Evolutionary conservation across 2,888 invertebrate species (phyloP).

Genomic region (Periphyllus acericola): DNA sequence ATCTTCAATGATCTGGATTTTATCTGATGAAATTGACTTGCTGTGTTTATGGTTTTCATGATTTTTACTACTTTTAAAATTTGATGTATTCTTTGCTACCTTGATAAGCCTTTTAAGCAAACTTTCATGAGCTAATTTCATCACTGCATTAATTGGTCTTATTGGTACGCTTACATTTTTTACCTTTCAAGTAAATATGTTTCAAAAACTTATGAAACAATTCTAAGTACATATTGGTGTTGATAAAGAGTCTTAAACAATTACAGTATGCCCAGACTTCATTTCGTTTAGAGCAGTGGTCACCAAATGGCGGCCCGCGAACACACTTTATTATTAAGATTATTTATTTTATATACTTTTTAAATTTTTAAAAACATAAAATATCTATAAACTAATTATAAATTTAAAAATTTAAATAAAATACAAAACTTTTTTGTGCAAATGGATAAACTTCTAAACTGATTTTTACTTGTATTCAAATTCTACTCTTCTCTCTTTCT

Average conservation of each 20-base stretch:
- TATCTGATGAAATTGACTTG: not conserved
- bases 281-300: too few species aligned
- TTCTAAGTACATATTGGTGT: conserved; percentile 9
- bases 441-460: too few species aligned
- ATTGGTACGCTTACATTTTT: conserved; percentile 12
- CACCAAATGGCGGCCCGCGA: too few species aligned
- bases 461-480: too few species aligned
- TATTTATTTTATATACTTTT: too few species aligned
- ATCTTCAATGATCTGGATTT: conserved; percentile 2
- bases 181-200: conserved; percentile 18
- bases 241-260: not conserved
- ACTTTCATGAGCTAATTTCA: conserved; percentile 3
- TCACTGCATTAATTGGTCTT: conserved; percentile 5
- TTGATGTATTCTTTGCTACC: not conserved
- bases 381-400: too few species aligned
- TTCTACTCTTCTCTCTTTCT: too few species aligned
- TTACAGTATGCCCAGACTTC: too few species aligned
- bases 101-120: conserved; percentile 11
- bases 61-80: not conserved
- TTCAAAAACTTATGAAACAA: conserved; percentile 5
- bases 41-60: not conserved
- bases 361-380: too few species aligned
- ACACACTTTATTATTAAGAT: too few species aligned
- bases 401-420: too few species aligned
- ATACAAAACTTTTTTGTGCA: too few species aligned